Evolutionary conservation across 2,888 invertebrate genomes (phyloP).

Genomic region (Patella ulyssiponensis): DNA sequence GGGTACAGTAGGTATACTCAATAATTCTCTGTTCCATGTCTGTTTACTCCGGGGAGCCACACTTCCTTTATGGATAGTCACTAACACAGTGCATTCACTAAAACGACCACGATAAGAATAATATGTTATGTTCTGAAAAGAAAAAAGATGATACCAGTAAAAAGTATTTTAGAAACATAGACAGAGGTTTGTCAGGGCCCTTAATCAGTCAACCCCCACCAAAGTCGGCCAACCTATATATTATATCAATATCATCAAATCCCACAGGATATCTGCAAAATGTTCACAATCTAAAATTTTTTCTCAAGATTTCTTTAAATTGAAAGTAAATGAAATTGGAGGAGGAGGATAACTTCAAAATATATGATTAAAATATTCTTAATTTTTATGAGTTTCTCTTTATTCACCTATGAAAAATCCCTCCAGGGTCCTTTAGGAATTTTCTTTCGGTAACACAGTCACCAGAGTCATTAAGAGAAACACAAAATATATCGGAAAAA

Average conservation of each 20-base stretch:
- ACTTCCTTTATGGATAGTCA: constrained; percentile 63
- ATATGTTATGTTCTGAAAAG: constrained; percentile 63
- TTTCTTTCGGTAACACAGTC: no score
- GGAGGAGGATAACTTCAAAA: no score
- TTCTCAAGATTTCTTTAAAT: no score
- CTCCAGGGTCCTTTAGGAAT: no score
- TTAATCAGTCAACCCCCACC: neutral
- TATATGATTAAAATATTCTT: no score
- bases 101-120: constrained; percentile 66
- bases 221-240: neutral
- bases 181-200: neutral
- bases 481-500: no score
- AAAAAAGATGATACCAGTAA: constrained; percentile 10
- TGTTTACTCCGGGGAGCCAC: constrained; percentile 64
- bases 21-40: constrained; percentile 64
- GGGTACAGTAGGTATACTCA: constrained; percentile 63
- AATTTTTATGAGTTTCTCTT: no score
- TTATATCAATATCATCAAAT: neutral
- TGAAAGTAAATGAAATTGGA: no score
- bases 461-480: no score
- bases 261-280: neutral
- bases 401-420: no score
- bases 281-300: no score
- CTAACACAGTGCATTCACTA: constrained; percentile 61
- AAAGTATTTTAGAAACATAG: neutral